phyloP scores from a whole-genome alignment of 2,113 vertebrate species.

The Channa argus region DNA sequence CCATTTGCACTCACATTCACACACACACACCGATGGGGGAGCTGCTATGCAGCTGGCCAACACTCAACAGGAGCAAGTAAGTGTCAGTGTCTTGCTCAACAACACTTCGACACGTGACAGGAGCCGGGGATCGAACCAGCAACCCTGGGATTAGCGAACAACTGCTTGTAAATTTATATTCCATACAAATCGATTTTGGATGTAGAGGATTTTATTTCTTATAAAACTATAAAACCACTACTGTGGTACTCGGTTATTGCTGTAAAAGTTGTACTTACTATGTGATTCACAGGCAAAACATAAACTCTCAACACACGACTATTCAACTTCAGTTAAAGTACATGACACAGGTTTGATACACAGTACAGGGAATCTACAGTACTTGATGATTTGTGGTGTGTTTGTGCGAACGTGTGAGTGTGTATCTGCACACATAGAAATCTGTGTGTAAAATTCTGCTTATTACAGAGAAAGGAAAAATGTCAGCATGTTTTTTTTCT shows the following conservation, averaged over 20 bases:
- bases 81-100: no score
- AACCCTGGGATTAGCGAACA: no score
- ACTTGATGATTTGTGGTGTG: not conserved
- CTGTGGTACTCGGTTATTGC: not conserved
- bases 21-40: no score
- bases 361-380: not conserved
- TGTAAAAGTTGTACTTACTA: not conserved
- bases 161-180: no score
- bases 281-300: not conserved
- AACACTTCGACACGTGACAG: no score
- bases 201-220: no score
- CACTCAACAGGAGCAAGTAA: no score
- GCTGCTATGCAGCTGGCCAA: no score
- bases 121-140: no score
- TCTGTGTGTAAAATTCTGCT: conserved; percentile 22
- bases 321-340: conserved; percentile 12
- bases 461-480: conserved; percentile 49
- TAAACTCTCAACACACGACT: not conserved
- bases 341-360: not conserved
- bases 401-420: not conserved
- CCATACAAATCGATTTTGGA: no score
- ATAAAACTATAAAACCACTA: no score
- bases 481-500: conserved; percentile 41
- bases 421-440: conserved; percentile 10
- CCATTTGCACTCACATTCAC: no score